A percentile compares a stretch with the other conserved stretches of the same genome.
Evolutionary conservation across 2,888 invertebrate genomes (phyloP).

Genomic region (Caenorhabditis panamensis): DNA sequence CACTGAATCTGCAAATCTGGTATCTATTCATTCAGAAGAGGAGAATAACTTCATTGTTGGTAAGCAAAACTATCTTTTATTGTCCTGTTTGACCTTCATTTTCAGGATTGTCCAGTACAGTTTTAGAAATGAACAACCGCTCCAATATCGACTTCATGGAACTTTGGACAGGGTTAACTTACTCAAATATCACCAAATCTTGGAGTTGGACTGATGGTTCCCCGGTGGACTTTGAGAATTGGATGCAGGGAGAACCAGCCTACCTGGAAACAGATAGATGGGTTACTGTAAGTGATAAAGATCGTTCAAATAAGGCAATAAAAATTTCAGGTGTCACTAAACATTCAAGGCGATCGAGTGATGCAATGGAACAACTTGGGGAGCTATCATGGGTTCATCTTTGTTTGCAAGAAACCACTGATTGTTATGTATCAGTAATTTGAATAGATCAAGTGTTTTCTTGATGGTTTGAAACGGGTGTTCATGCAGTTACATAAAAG

Average conservation of each 20-base stretch:
- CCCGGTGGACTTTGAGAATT: neutral
- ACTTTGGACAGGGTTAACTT: no score
- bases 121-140: no score
- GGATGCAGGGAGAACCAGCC: neutral
- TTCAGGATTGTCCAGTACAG: no score
- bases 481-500: no score
- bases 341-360: neutral
- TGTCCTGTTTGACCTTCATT: no score
- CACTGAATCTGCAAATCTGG: neutral
- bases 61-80: no score
- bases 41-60: neutral
- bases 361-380: neutral
- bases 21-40: neutral
- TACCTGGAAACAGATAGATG: neutral
- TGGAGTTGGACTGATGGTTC: neutral
- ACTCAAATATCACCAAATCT: no score
- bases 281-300: neutral
- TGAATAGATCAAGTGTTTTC: no score
- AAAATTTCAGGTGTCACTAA: neutral
- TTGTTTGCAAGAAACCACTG: neutral
- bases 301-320: neutral
- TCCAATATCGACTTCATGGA: no score
- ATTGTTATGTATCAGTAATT: no score
- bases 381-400: neutral
- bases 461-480: no score